phyloP scores from a whole-genome alignment of 2,888 invertebrate genomes.

The Archips xylosteana region DNA sequence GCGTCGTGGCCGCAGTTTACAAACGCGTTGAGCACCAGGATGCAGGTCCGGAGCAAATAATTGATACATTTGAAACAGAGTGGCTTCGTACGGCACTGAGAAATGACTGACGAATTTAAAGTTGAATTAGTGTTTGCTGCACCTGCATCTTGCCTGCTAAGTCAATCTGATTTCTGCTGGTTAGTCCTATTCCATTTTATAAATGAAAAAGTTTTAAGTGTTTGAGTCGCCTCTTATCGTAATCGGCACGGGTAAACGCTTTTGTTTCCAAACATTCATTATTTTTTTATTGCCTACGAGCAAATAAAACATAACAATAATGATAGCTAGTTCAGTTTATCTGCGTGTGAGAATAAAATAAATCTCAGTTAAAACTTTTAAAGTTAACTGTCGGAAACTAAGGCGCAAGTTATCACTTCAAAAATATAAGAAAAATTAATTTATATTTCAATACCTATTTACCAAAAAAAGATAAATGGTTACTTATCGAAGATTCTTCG shows the following conservation, averaged over 20 bases:
- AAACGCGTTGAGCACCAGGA: not conserved
- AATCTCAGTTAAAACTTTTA: not conserved
- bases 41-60: conserved; percentile 19
- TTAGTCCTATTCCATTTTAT: not conserved
- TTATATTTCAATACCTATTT: no score
- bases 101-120: conserved; percentile 8
- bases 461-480: no score
- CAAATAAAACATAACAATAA: not conserved
- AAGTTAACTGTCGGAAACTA: no score
- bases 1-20: conserved; percentile 15
- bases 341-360: not conserved
- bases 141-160: not conserved
- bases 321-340: not conserved
- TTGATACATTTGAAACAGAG: not conserved
- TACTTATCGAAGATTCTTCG: no score
- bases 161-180: not conserved
- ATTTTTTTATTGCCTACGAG: conserved; percentile 5
- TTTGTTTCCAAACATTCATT: conserved; percentile 4
- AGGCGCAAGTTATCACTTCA: no score
- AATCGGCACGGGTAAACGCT: not conserved
- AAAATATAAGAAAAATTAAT: no score
- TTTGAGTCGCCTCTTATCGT: not conserved
- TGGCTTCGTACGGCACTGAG: not conserved
- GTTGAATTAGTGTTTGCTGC: not conserved
- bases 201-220: not conserved